Evolutionary conservation across 2,888 invertebrate genomes (phyloP), one percentile per base, ranked within the genome.

Genomic region (Neoascia interrupta): DNA sequence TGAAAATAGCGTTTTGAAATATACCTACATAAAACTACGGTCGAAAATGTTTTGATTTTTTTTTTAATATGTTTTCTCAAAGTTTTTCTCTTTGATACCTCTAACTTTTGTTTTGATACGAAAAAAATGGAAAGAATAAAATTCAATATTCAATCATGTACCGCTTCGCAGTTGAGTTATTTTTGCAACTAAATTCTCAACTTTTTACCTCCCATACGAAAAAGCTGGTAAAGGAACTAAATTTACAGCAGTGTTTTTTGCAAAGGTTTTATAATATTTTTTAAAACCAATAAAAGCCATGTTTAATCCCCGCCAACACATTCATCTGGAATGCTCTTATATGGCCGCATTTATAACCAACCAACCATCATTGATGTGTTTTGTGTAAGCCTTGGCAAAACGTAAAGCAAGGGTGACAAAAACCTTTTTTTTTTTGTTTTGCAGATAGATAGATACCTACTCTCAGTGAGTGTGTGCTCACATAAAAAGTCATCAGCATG

Each of bases 401-500:
- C 36, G 21, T 61, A 61, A 43, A 79, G 66, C 73, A 73, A 73
- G 73, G 73, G 75, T 75, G 69, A 66, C 81, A 81, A 75, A 74
- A 75, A 81, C 70, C 64, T 75, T 81, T 64, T 64, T 75, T 61
- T 74, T 51, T 39, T 34, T 75, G n/a, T n/a, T n/a, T n/a, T n/a
- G n/a, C n/a, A n/a, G n/a, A n/a, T n/a, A n/a, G n/a, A n/a, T n/a
- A n/a, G n/a, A n/a, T n/a, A n/a, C n/a, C n/a, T n/a, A n/a, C n/a
- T n/a, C n/a, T n/a, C n/a, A n/a, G n/a, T n/a, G n/a, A n/a, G n/a
- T n/a, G 34, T 56, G 63, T 80, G 63, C 56, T 63, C 75, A 61
- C 61, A 75, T 81, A 81, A 75, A 75, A 75, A 81, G 75, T 81
- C 81, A 75, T 75, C 74, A 75, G 69, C 70, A 75, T 75, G 74